Evolutionary conservation across 2,888 invertebrate species (phyloP).

Genomic region (Cepaea hortensis): DNA sequence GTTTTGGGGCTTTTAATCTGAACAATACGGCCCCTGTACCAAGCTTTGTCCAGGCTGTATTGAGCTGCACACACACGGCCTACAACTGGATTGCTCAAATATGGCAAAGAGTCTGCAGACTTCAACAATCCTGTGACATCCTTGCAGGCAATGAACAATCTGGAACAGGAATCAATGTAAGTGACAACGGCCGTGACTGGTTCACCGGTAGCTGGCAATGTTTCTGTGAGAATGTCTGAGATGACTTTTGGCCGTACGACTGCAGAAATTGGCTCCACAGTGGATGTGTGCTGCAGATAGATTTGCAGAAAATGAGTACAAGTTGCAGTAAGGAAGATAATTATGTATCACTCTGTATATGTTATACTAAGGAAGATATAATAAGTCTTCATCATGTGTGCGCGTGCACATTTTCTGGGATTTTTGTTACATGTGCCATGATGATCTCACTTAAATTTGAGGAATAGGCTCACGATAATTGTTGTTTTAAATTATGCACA

Average conservation of each 20-base stretch:
- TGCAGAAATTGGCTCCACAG: not conserved
- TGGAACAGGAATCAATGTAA: slow-evolving; percentile 30
- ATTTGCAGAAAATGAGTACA: too few relatives aligned
- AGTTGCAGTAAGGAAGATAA: too few relatives aligned
- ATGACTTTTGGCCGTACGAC: not conserved
- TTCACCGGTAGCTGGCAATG: slow-evolving; percentile 24
- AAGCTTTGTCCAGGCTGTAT: slow-evolving; percentile 53
- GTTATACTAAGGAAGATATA: too few relatives aligned
- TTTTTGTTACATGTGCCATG: too few relatives aligned
- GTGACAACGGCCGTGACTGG: slow-evolving; percentile 18
- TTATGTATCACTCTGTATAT: too few relatives aligned
- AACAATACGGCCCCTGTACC: slow-evolving; percentile 63
- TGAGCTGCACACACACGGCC: slow-evolving; percentile 60
- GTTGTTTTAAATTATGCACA: too few relatives aligned
- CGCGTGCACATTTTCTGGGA: too few relatives aligned
- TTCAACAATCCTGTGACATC: not conserved
- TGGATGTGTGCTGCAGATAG: not conserved
- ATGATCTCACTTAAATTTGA: too few relatives aligned
- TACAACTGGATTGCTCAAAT: slow-evolving; percentile 43
- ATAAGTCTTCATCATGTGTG: too few relatives aligned
- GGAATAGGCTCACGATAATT: too few relatives aligned
- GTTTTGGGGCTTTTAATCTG: slow-evolving; percentile 41
- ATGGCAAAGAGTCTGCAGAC: not conserved
- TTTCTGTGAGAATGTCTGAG: not conserved
- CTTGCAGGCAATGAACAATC: slow-evolving; percentile 13